Base-by-base conservation (phyloP, 2,888 invertebrate species). In the Drosophila paramelanica region DNA sequence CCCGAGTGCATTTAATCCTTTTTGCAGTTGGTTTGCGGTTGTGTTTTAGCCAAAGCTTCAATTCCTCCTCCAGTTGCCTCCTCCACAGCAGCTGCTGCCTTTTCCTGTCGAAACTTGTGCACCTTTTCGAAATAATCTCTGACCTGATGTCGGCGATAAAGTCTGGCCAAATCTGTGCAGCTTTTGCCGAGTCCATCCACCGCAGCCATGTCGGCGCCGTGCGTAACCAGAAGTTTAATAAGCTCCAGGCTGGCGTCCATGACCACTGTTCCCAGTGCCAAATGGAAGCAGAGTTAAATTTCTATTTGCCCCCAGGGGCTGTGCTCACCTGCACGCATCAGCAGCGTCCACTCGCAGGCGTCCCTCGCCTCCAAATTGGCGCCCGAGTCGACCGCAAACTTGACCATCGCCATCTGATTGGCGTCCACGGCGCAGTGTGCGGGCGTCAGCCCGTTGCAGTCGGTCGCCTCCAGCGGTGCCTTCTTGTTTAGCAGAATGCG, bases 401-500 rank as follows among this genome's bases (percentile, higher is more conserved):
- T 90, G 36, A 92, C 73, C 77, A 92, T 89, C 58, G 91, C 91
- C 62, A 86, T 74, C 73, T 91, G 92, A 82, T 91, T 91, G 65
- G 87, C 91, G 79, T 92, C 92, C 13, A 92, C 87, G 31, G 92
- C 92, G 81, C 90, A 92, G 77, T 92, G 92, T 25, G 90, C 87
- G 11, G 92, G 90, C 39, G 91, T 92, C 91, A 92, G 89, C 27
- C 89, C 90, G 74, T 91, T 90, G 62, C 86, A 87, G 78, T 92
- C 92, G 55, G 43, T 77, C 13, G 90, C 91, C 84, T 90, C 90
- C 78, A 92, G 79, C 62, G 86, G 78, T 5, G 92, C 92, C 71
- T 90, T 91, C 68, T 91, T 92, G 77, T 92, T 92, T 33, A 92
- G 67, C 60, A 92, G 69, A 46, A 92, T 90, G 43, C 91, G 91